These are phyloP conservation scores for Himalopsyche kuldschensis DNA, from an alignment of 2,888 invertebrate genomes.

Conservation along the genomic window DNA sequence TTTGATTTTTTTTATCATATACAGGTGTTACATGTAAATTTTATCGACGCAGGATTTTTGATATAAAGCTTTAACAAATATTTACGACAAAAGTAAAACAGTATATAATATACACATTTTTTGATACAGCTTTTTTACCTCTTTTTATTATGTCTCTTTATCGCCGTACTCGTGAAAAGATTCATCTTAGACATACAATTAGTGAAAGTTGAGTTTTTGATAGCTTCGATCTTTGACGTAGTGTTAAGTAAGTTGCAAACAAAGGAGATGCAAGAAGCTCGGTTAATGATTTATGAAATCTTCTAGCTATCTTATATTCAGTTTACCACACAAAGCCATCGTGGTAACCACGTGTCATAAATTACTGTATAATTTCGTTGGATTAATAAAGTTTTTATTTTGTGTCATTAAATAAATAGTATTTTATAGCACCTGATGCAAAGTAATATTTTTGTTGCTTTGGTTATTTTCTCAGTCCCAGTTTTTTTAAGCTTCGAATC, in stretches of 20 bases:
- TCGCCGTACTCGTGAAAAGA: background rate
- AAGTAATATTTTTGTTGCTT: no score
- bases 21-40: no score
- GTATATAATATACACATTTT: no score
- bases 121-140: no score
- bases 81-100: no score
- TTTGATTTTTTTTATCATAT: no score
- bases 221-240: background rate
- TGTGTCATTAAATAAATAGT: no score
- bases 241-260: background rate
- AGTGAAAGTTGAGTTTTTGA: background rate
- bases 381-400: background rate
- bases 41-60: no score
- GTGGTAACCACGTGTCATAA: background rate
- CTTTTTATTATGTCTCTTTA: background rate
- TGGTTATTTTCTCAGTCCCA: no score
- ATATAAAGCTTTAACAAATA: no score
- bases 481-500: no score
- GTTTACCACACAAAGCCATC: background rate
- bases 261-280: background rate
- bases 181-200: constrained; percentile 13
- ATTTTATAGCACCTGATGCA: no score
- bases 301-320: background rate
- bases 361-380: background rate
- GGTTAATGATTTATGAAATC: background rate